These are phyloP conservation scores for Mimachlamys varia DNA, from an alignment of 2,888 invertebrate genomes.

Conservation along the genomic window DNA sequence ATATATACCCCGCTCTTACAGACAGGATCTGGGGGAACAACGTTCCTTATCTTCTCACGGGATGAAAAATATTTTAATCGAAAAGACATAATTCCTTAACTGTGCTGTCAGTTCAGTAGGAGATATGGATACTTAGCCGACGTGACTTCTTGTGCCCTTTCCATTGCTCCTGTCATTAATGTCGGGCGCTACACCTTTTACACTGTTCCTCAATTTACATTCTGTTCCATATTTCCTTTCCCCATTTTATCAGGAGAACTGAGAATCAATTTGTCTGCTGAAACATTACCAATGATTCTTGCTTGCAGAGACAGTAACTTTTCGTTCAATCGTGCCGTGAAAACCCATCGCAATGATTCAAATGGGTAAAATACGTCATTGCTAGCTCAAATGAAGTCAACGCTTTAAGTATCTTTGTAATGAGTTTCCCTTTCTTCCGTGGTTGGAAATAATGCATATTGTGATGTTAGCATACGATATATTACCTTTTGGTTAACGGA, in stretches of 20 bases:
- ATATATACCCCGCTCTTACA: not conserved
- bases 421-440: not conserved
- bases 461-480: not conserved
- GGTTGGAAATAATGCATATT: not conserved
- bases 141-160: not conserved
- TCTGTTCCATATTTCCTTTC: not conserved
- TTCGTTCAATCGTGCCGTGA: not conserved
- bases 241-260: not conserved
- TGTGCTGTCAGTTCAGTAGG: not conserved
- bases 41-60: not conserved
- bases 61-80: constrained; percentile 1
- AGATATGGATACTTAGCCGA: not conserved
- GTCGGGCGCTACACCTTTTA: not conserved
- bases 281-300: not conserved
- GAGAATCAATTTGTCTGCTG: constrained; percentile 20
- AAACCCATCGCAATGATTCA: not conserved
- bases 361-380: not conserved
- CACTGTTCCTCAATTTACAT: constrained; percentile 27
- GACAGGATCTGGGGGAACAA: not conserved
- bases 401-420: not conserved
- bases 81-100: not conserved
- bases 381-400: not conserved
- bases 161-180: not conserved
- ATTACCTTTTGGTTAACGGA: not conserved
- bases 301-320: not conserved